phyloP scores from a whole-genome alignment of 2,797 vertebrate species.

The Melanotaenia parkinsoni region DNA sequence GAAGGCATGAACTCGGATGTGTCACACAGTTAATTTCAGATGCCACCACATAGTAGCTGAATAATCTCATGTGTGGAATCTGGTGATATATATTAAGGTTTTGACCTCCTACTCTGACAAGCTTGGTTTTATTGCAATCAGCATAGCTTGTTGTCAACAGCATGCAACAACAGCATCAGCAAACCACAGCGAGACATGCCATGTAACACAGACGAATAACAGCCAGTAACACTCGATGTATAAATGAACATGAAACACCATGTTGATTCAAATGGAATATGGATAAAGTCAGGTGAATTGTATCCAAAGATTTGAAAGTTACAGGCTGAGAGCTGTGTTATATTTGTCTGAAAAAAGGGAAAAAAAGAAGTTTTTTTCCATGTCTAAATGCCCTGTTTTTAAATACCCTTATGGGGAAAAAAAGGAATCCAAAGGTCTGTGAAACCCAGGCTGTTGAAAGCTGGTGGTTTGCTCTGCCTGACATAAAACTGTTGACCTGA shows the following conservation, averaged over 20 bases:
- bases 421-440: constrained; percentile 7
- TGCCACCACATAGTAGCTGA: not conserved
- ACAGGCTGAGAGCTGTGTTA: constrained; percentile 1
- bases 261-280: constrained; percentile 30
- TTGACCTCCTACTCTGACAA: constrained; percentile 56
- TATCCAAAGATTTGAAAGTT: not conserved
- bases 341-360: not conserved
- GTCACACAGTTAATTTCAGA: constrained; percentile 1
- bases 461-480: constrained; percentile 56
- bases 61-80: not conserved
- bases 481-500: constrained; percentile 54
- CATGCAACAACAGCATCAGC: constrained; percentile 73
- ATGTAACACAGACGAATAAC: constrained; percentile 53
- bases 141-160: constrained; percentile 50
- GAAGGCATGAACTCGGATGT: not conserved
- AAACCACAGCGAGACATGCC: constrained; percentile 68
- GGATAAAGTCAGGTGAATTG: constrained; percentile 66
- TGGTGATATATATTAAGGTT: not conserved
- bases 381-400: not conserved
- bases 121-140: constrained; percentile 53
- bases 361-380: no score
- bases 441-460: constrained; percentile 45
- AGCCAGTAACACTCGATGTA: constrained; percentile 46
- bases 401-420: not conserved
- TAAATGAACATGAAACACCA: constrained; percentile 28